Percentiles rank a stretch among this genome's conserved stretches.
phyloP scores from a whole-genome alignment of 2,113 vertebrate species.

The Equus przewalskii region DNA sequence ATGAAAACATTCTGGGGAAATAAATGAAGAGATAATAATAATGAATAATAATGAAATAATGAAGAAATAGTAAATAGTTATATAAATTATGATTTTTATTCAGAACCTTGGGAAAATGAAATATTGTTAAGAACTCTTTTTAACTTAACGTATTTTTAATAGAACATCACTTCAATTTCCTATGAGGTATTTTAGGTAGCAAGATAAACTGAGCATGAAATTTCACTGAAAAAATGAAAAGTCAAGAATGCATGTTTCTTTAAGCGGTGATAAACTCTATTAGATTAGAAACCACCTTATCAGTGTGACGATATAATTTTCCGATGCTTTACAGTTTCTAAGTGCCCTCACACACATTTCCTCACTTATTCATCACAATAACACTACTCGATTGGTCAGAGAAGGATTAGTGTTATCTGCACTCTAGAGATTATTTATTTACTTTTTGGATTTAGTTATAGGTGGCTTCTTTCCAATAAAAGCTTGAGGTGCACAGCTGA shows the following conservation, averaged over 20 bases:
- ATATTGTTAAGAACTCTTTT: not conserved
- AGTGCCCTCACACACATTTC: not conserved
- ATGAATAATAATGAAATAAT: not conserved
- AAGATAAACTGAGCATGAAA: constrained; percentile 17
- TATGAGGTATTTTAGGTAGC: not conserved
- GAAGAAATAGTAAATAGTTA: not conserved
- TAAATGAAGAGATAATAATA: not conserved
- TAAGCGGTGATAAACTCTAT: not conserved
- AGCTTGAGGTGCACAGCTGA: not conserved
- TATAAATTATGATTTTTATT: not conserved
- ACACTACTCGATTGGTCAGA: not conserved
- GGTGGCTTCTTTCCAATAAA: not conserved
- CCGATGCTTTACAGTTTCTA: not conserved
- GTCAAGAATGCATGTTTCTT: not conserved
- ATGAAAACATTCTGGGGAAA: constrained; percentile 25
- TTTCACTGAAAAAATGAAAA: not conserved
- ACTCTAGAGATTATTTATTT: not conserved
- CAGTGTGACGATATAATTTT: not conserved
- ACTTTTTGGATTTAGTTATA: not conserved
- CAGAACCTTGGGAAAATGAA: not conserved
- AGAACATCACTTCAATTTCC: not conserved
- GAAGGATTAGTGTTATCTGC: not conserved
- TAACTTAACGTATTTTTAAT: not conserved
- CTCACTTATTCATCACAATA: not conserved
- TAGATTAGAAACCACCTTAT: not conserved